Percentiles rank a stretch among this genome's conserved stretches.
phyloP scores from a whole-genome alignment of 2,113 vertebrate genomes.

The Mandrillus leucophaeus region DNA sequence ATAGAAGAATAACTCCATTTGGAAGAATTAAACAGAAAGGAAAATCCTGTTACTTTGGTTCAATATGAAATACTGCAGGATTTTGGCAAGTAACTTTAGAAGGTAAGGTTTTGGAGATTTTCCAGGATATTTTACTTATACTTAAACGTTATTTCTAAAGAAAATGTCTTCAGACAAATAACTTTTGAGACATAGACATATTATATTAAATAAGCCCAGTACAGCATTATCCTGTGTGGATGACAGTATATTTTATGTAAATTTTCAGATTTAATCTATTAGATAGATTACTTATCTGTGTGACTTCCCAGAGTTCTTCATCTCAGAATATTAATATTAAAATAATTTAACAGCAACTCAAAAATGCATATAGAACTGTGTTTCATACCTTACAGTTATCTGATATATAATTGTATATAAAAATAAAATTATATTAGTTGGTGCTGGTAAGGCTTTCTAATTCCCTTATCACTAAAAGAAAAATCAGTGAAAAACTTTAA shows the following conservation, averaged over 20 bases:
- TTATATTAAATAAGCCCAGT: neutral
- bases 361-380: neutral
- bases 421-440: neutral
- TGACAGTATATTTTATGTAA: neutral
- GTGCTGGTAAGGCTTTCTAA: neutral
- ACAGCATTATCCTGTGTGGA: neutral
- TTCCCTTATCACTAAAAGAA: neutral
- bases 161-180: conserved; percentile 30
- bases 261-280: conserved; percentile 37
- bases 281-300: conserved; percentile 19
- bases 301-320: conserved; percentile 1
- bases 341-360: neutral
- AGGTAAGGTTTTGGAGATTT: conserved; percentile 36
- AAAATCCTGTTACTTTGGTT: neutral
- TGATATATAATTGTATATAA: neutral
- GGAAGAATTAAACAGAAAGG: neutral
- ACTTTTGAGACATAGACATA: neutral
- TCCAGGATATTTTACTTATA: conserved; percentile 37
- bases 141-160: neutral
- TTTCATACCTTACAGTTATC: neutral
- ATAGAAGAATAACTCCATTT: neutral
- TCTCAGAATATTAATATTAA: conserved; percentile 1
- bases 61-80: neutral
- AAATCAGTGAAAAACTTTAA: neutral
- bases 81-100: conserved; percentile 47